Conservation (phyloP, 2,113 vertebrate genomes). For the Ictalurus furcatus region DNA sequence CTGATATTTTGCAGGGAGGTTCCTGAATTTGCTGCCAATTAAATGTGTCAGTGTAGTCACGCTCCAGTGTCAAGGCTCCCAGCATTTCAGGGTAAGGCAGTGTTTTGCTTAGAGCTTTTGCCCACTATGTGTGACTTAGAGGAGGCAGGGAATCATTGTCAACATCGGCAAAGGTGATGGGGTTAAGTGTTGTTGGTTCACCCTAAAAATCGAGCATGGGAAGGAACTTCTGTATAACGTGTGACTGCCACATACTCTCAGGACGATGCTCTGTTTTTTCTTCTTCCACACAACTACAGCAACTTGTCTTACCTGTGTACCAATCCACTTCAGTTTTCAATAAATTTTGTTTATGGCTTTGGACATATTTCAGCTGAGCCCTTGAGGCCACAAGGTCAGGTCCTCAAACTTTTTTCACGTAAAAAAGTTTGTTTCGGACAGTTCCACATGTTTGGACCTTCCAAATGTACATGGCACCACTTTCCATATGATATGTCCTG, state of each 20-base stretch:
- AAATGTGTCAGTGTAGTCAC: conserved; percentile 33
- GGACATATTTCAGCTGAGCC: conserved; percentile 13
- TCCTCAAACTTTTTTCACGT: conserved; percentile 17
- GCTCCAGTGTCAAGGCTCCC: not conserved
- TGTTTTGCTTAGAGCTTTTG: not conserved
- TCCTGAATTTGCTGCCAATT: conserved; percentile 44
- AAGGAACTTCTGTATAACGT: conserved; percentile 29
- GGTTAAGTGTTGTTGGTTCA: conserved; percentile 55
- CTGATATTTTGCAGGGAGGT: conserved; percentile 35
- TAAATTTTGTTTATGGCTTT: conserved; percentile 20
- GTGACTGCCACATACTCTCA: conserved; percentile 37
- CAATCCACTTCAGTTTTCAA: conserved; percentile 1
- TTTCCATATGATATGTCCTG: conserved; percentile 6
- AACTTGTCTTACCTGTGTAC: conserved; percentile 32
- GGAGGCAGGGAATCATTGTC: conserved; percentile 45
- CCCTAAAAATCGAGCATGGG: conserved; percentile 44
- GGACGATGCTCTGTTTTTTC: conserved; percentile 21
- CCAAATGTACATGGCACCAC: conserved; percentile 14
- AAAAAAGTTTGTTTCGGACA: conserved; percentile 4
- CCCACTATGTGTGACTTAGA: conserved; percentile 29
- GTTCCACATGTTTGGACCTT: not conserved
- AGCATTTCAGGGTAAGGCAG: not conserved
- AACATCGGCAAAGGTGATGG: conserved; percentile 47
- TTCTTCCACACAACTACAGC: not conserved
- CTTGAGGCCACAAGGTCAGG: conserved; percentile 31